Base-by-base conservation (phyloP, 2,888 invertebrate genomes). In the Operophtera brumata region DNA sequence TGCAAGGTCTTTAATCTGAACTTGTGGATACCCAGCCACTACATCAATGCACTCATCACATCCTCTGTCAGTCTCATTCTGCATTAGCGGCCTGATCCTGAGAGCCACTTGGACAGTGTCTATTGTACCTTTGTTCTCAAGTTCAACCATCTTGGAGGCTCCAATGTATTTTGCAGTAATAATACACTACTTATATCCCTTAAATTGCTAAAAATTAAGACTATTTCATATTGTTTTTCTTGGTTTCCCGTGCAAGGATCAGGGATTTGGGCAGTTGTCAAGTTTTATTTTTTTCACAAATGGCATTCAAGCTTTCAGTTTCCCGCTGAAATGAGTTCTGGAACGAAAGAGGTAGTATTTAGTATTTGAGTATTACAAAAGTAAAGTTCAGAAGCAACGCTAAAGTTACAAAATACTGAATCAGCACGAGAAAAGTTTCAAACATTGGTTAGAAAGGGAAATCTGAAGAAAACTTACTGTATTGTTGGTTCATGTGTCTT, bases 51-150 rank as follows among this genome's bases (percentile, higher is more conserved):
- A 94, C 54, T 92, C 91, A 54, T 93, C 92, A 69, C 96, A 97
- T 0, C 96, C 96, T 67, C 94, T 92, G 0, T 92, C 91, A 0
- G 91, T 78, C 83, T 97, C 97, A 25, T 90, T 93, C 34, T 90
- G 86, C 41, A 96, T 94, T 49, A 97, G 82, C 0, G 97, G 97
- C 47, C 97, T 91, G 20, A 97, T 94, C 37, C 97, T 86, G 0
- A 97, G 84, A 0, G 97, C 97, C 36, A 97, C 97, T 75, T 94
- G 92, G 0, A 96, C 94, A 1, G 92, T 91, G 59, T 91, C 91
- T 61, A 88, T 78, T 0, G 82, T 75, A 36, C 65, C 71, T 70
- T 82, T 84, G 44, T 85, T 61, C 12, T 61, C 85, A 5, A 71
- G 72, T 46, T 87, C 86, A 54, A 77, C 81, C 88, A 89, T 89